A percentile compares a stretch with the other conserved stretches of the same genome.
These are phyloP conservation scores for Boleophthalmus pectinirostris DNA, from an alignment of 2,113 vertebrate species.

Conservation along the genomic window DNA sequence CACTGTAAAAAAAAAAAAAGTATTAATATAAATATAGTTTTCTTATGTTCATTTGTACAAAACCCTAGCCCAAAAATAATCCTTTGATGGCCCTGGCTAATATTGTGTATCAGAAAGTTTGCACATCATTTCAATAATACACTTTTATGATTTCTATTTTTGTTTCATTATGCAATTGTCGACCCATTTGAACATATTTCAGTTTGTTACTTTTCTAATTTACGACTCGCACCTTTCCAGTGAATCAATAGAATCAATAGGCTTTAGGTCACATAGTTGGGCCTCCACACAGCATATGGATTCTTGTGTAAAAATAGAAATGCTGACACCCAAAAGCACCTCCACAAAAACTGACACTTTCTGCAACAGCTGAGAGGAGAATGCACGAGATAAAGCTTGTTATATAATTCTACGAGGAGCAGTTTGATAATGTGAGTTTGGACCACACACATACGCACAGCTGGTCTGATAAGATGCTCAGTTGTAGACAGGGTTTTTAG, in stretches of 20 bases:
- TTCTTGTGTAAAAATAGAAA: conserved; percentile 32
- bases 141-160: neutral
- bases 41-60: neutral
- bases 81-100: neutral
- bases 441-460: conserved; percentile 17
- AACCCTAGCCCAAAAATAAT: neutral
- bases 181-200: neutral
- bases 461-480: neutral
- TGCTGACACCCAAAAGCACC: conserved; percentile 1
- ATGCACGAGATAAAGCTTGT: conserved; percentile 49
- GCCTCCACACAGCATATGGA: conserved; percentile 19
- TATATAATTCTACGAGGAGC: conserved; percentile 58
- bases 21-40: neutral
- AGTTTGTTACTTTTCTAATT: neutral
- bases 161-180: neutral
- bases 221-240: conserved; percentile 7
- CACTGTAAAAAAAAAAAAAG: neutral
- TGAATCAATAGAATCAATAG: conserved; percentile 12
- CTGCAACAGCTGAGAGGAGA: conserved; percentile 42
- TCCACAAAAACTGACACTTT: conserved; percentile 13
- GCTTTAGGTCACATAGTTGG: conserved; percentile 13
- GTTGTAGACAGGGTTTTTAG: conserved; percentile 3
- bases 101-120: neutral
- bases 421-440: conserved; percentile 19
- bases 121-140: neutral